Conservation (phyloP, 2,113 vertebrate species). For the Leiothrix lutea region DNA sequence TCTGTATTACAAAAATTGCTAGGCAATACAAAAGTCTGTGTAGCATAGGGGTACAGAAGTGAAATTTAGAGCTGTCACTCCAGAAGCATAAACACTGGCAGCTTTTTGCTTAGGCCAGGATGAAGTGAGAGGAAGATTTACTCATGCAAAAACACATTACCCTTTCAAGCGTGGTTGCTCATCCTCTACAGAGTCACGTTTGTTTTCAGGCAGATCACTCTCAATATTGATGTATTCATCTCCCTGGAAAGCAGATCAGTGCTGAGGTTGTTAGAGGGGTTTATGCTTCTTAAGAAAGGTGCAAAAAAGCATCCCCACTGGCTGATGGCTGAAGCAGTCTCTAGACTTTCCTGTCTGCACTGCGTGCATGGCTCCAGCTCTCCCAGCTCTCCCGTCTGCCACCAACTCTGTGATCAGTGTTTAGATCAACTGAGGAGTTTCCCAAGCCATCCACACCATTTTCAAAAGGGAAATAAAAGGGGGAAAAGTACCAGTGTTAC, state of each 20-base stretch:
- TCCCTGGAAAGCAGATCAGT: conserved; percentile 58
- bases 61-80: background rate
- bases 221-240: conserved; percentile 55
- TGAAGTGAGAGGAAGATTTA: background rate
- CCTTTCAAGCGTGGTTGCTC: conserved; percentile 44
- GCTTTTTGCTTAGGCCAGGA: background rate
- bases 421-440: background rate
- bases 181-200: background rate
- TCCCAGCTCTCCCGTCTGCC: background rate
- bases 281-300: background rate
- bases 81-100: background rate
- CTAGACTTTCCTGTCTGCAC: background rate
- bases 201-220: conserved; percentile 15
- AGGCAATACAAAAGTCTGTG: background rate
- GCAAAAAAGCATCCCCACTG: background rate
- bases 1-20: background rate
- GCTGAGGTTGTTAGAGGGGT: background rate
- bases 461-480: background rate
- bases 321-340: background rate
- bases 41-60: background rate
- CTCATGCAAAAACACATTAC: conserved; percentile 57
- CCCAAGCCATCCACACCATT: background rate
- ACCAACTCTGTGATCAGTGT: background rate
- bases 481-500: rapidly evolving
- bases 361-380: rapidly evolving